Evolutionary conservation across 2,797 vertebrate species (phyloP), one percentile per base, ranked within the genome.

Genomic region (Chloroceryle amazona): DNA sequence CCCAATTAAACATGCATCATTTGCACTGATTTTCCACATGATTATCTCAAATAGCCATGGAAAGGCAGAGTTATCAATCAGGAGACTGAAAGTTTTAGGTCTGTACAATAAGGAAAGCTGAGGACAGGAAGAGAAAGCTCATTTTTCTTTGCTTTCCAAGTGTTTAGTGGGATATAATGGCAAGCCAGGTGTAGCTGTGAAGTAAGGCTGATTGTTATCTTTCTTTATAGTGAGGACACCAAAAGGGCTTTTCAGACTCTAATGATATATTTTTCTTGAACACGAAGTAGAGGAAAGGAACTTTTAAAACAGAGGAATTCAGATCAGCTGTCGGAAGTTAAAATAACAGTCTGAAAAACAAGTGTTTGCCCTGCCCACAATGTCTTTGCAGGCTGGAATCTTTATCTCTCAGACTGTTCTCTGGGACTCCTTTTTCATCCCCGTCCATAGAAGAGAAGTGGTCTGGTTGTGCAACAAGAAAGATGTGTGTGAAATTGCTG

Each of bases 11-110:
- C 75, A 96, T 95, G 89, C 80, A 75, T 96, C 86, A 91, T 93
- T 95, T 97, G 58, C 82, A 96, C 90, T 96, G 87, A 96, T 97
- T 98, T 98, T 98, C 95, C 92, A 97, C 71, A 86, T 82, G 86
- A 96, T 96, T 97, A 95, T 97, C 67, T 95, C 87, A 95, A 97
- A 96, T 82, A 97, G 19, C 78, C 91, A 88, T 62, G 55, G 93
- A 97, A 96, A 81, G 65, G 26, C 76, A 75, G 21, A 91, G 68
- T 90, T 97, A 94, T 97, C 95, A 96, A 95, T 96, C 95, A 94
- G 76, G 31, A 83, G 28, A 82, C 18, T 70, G 67, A 90, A 87
- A 47, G 44, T 81, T 81, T 87, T 75, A 82, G 44, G 25, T 95
- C 62, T 93, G 42, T 85, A 75, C 11, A 75, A 42, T 3, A 71